These are phyloP conservation scores for Bombyx huttoni DNA, from an alignment of 2,888 invertebrate genomes.

Conservation along the genomic window DNA sequence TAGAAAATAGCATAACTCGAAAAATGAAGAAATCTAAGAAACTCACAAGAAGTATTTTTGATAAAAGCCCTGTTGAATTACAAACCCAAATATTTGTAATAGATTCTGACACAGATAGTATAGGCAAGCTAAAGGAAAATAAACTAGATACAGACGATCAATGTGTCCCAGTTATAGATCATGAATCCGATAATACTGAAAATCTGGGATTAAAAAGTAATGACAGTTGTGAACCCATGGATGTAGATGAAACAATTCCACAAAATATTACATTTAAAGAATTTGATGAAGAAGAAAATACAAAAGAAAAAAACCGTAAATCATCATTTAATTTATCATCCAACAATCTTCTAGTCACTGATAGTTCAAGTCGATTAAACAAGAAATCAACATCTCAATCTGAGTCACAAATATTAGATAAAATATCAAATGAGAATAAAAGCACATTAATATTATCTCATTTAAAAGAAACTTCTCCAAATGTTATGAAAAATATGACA, in stretches of 20 bases:
- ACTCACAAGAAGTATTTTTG: background rate
- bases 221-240: constrained; percentile 55
- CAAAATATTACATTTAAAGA: constrained; percentile 24
- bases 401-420: constrained; percentile 20
- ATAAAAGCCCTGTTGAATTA: background rate
- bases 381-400: constrained; percentile 16
- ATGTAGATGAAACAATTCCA: constrained; percentile 56
- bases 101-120: constrained; percentile 32
- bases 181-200: constrained; percentile 12
- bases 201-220: constrained; percentile 14
- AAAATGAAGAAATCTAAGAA: background rate
- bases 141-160: constrained; percentile 35
- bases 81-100: background rate
- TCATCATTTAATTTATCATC: constrained; percentile 9
- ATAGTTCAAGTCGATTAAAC: constrained; percentile 19
- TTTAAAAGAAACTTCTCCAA: constrained; percentile 35
- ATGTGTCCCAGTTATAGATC: constrained; percentile 45
- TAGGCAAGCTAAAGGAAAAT: constrained; percentile 15
- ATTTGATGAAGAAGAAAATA: background rate
- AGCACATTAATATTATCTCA: constrained; percentile 46
- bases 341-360: constrained; percentile 7
- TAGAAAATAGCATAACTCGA: background rate
- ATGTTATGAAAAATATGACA: constrained; percentile 20
- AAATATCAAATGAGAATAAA: constrained; percentile 31
- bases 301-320: constrained; percentile 9